phyloP scores from a whole-genome alignment of 1,140 invertebrate genomes.

The Aphelinus certus region DNA sequence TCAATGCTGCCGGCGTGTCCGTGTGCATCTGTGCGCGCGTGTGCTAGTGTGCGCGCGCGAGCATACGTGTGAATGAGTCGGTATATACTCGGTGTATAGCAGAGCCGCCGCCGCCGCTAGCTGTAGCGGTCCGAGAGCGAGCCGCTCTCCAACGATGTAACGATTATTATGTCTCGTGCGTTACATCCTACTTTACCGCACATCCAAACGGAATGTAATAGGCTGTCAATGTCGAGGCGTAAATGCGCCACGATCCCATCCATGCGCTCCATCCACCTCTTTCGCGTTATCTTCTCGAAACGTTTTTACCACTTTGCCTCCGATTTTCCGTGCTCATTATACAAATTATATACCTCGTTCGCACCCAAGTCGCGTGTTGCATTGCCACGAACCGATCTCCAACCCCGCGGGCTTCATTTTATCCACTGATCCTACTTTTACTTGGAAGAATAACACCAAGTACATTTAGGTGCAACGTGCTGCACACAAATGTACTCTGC shows the following conservation, averaged over 20 bases:
- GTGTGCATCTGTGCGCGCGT: not conserved
- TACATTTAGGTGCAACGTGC: too few relatives aligned
- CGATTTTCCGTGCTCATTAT: constrained; percentile 17
- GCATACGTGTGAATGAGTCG: too few relatives aligned
- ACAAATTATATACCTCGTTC: not conserved
- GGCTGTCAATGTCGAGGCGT: constrained; percentile 1
- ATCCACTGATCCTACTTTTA: too few relatives aligned
- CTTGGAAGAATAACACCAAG: too few relatives aligned
- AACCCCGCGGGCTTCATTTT: too few relatives aligned
- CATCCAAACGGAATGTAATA: constrained; percentile 22
- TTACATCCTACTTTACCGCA: constrained; percentile 28
- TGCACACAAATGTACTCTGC: too few relatives aligned
- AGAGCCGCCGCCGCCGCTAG: not conserved
- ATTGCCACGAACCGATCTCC: not conserved
- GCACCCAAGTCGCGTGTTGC: not conserved
- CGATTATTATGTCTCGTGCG: constrained; percentile 27
- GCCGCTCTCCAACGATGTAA: constrained; percentile 13
- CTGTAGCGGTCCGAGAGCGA: too few relatives aligned
- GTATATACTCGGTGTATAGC: not conserved
- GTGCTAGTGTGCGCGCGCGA: not conserved
- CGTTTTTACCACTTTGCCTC: not conserved
- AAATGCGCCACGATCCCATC: not conserved
- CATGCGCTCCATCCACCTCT: not conserved
- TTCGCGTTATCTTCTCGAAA: not conserved
- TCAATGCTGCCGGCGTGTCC: not conserved